A percentile compares a stretch with the other conserved stretches of the same genome.
Conservation (phyloP, 2,888 invertebrate genomes). For the Chrysolina americana region DNA sequence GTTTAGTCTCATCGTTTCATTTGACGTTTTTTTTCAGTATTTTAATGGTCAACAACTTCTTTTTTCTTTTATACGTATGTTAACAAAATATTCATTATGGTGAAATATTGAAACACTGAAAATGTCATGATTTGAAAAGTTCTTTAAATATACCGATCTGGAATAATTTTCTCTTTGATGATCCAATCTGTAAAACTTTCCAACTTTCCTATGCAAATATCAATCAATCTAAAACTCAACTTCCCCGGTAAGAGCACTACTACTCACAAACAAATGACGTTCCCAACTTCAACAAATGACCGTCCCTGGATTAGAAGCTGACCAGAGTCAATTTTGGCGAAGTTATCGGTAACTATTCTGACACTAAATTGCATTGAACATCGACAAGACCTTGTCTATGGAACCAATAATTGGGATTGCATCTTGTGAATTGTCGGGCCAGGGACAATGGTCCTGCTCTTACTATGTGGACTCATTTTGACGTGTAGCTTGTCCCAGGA, state of each 20-base stretch:
- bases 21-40: no score
- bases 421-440: constrained; percentile 5
- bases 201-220: not conserved
- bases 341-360: not conserved
- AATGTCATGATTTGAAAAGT: no score
- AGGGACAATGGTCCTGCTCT: not conserved
- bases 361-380: constrained; percentile 2
- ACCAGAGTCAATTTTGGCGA: not conserved
- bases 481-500: constrained; percentile 9
- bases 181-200: not conserved
- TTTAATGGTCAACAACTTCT: no score
- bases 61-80: no score
- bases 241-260: no score
- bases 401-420: constrained; percentile 26
- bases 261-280: not conserved
- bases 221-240: no score
- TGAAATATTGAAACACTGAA: no score
- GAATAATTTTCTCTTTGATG: no score
- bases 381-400: constrained; percentile 17
- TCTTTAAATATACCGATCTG: no score
- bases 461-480: constrained; percentile 6
- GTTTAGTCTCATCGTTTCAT: no score
- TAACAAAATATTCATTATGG: no score
- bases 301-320: not conserved
- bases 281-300: not conserved